Conservation (phyloP, 2,888 invertebrate genomes). For the Formica aserva region DNA sequence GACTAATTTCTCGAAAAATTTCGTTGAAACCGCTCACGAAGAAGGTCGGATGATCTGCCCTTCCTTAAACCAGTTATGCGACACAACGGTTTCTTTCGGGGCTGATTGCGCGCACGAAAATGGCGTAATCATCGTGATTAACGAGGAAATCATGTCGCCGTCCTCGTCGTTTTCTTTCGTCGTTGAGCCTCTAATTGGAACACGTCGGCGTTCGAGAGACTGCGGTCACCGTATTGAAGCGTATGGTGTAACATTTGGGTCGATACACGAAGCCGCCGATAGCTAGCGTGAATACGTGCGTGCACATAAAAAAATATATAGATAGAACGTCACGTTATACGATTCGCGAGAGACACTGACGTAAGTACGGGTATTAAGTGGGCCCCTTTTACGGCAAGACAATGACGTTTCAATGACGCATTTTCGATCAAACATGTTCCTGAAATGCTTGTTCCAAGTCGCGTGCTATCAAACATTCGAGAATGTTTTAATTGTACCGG, state of each 20-base stretch:
- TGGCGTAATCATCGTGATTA: slow-evolving; percentile 77
- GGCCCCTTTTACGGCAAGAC: slow-evolving; percentile 26
- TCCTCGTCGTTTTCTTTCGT: slow-evolving; percentile 44
- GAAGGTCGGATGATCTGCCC: slow-evolving; percentile 49
- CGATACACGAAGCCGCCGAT: slow-evolving; percentile 10
- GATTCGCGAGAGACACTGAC: background rate
- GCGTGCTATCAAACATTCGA: slow-evolving; percentile 66
- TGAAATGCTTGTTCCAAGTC: background rate
- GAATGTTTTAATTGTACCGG: slow-evolving; percentile 73
- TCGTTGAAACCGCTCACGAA: slow-evolving; percentile 35
- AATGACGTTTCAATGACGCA: slow-evolving; percentile 28
- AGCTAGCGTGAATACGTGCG: background rate
- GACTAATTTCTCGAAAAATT: slow-evolving; percentile 43
- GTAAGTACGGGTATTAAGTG: background rate
- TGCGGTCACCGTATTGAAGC: slow-evolving; percentile 21
- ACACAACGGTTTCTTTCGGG: slow-evolving; percentile 69
- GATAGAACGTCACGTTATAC: background rate
- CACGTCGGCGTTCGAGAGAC: slow-evolving; percentile 52
- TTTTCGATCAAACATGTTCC: background rate
- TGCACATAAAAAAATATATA: background rate
- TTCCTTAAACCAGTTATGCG: slow-evolving; percentile 56
- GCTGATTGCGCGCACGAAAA: slow-evolving; percentile 66
- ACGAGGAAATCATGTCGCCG: slow-evolving; percentile 74
- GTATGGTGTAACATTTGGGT: slow-evolving; percentile 29
- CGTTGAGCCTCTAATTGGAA: slow-evolving; percentile 50